Percentiles rank a stretch among this genome's conserved stretches.
These are phyloP conservation scores for Rhinoderma darwinii DNA, from an alignment of 2,113 vertebrate genomes.

Conservation along the genomic window DNA sequence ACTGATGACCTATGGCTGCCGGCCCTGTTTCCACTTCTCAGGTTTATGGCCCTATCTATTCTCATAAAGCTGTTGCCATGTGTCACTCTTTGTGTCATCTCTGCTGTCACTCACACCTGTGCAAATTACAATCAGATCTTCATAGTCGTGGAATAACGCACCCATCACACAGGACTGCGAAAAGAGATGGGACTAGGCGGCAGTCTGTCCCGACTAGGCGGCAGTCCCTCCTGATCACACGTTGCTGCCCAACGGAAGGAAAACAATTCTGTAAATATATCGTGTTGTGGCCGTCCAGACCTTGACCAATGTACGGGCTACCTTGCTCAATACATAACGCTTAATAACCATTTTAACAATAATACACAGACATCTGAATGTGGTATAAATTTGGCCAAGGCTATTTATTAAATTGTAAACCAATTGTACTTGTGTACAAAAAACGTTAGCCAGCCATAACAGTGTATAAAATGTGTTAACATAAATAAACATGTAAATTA, in stretches of 20 bases:
- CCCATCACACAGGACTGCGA: neutral
- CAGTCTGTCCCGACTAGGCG: neutral
- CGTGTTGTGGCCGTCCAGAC: neutral
- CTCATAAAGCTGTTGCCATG: neutral
- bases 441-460: too few relatives aligned
- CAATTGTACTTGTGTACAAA: too few relatives aligned
- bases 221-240: neutral
- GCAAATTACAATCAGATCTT: neutral
- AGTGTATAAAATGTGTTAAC: too few relatives aligned
- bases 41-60: neutral
- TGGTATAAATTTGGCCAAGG: too few relatives aligned
- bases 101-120: neutral
- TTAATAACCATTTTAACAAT: too few relatives aligned
- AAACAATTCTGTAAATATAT: neutral
- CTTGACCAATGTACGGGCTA: too few relatives aligned
- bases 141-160: neutral
- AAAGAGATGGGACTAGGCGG: too few relatives aligned
- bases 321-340: too few relatives aligned
- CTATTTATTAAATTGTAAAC: too few relatives aligned
- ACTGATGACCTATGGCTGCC: neutral
- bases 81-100: neutral
- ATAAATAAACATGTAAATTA: too few relatives aligned
- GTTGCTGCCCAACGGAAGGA: neutral
- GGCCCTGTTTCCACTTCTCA: neutral
- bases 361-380: too few relatives aligned